phyloP scores from a whole-genome alignment of 2,797 vertebrate genomes.

The Malurus leucopterus region DNA sequence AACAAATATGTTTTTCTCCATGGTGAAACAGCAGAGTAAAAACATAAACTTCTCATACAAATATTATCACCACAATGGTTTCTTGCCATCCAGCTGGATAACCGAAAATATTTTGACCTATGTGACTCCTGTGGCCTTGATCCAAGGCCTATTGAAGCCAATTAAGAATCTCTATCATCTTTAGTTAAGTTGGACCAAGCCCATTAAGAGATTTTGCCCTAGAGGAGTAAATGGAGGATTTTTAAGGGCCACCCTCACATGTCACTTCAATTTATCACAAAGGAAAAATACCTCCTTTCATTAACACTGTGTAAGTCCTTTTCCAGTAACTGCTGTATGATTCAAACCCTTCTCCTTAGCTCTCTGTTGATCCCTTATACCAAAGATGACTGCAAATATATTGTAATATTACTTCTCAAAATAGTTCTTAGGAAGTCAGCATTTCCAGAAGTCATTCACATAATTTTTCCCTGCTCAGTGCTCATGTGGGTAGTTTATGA shows the following conservation, averaged over 20 bases:
- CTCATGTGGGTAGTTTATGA: conserved; percentile 26
- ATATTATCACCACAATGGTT: not conserved
- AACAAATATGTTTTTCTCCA: not conserved
- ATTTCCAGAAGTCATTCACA: conserved; percentile 52
- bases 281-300: conserved; percentile 8
- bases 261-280: conserved; percentile 10
- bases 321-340: not conserved
- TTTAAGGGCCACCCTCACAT: conserved; percentile 13
- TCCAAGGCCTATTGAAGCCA: not conserved
- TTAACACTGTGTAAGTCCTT: not conserved
- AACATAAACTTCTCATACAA: not conserved
- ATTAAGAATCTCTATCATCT: not conserved
- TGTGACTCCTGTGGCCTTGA: not conserved
- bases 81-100: not conserved
- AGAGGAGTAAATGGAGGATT: not conserved
- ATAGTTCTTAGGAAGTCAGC: conserved; percentile 14
- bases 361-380: not conserved
- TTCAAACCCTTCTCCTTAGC: not conserved
- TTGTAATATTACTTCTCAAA: conserved; percentile 22
- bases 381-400: not conserved
- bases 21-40: not conserved
- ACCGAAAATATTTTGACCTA: not conserved
- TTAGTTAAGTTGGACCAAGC: not conserved
- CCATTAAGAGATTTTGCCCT: conserved; percentile 9
- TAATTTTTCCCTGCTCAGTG: conserved; percentile 36